Evolutionary conservation across 2,797 vertebrate genomes (phyloP), one percentile per base, ranked within the genome.

Genomic region (Euthynnus affinis): DNA sequence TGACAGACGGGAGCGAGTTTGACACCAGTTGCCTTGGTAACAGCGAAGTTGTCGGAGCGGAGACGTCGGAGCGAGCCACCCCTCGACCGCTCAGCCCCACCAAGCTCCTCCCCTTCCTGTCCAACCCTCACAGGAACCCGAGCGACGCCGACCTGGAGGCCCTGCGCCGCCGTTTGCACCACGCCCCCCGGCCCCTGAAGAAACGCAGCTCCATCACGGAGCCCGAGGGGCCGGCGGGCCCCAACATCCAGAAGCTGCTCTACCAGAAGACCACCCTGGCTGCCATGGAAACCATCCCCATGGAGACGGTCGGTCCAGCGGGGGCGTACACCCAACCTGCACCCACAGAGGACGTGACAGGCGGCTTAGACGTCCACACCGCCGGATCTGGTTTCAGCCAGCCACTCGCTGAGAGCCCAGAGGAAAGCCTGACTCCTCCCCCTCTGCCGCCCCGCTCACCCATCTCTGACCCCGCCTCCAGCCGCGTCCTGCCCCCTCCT

Each of bases 181-280:
- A 97, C 0, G 97, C 98, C 0, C 98, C 98, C 1, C 90, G 98
- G 1, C 98, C 98, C 0, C 91, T 99, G 25, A 99, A 99, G 90
- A 99, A 99, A 42, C 97, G 98, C 23, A 96, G 96, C 88, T 99
- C 98, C 9, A 97, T 99, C 69, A 98, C 98, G 0, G 98, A 99
- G 87, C 97, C 97, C 0, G 98, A 99, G 88, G 97, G 97, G 13
- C 97, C 98, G 0, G 95, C 91, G 0, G 97, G 97, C 13, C 97
- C 97, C 29, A 98, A 98, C 88, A 97, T 99, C 69, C 98, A 98
- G 93, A 99, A 98, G 81, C 95, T 99, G 7, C 85, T 98, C 25
- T 99, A 99, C 85, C 98, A 99, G 95, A 97, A 97, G 85, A 97
- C 98, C 85, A 99, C 98, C 5, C 90, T 99, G 65, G 97, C 98